Evolutionary conservation across 2,888 invertebrate species (phyloP).

Genomic region (Hirtodrosophila trivittata): DNA sequence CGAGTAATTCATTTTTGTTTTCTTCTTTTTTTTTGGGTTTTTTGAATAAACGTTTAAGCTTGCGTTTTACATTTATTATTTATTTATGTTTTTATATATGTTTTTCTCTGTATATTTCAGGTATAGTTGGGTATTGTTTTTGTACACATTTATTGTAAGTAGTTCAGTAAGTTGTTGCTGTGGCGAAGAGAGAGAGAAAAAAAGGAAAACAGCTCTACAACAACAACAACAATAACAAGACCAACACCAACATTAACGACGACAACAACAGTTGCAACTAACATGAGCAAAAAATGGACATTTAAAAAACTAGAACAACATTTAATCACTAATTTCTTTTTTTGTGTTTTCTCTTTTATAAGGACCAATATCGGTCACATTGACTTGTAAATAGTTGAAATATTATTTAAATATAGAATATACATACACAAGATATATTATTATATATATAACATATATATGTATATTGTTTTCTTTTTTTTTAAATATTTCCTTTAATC

Average conservation of each 20-base stretch:
- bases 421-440: slow-evolving; percentile 17
- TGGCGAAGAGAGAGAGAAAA: slow-evolving; percentile 18
- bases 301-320: slow-evolving; percentile 61
- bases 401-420: slow-evolving; percentile 35
- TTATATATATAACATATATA: slow-evolving; percentile 23
- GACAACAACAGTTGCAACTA: slow-evolving; percentile 69
- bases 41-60: slow-evolving; percentile 3
- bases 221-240: slow-evolving; percentile 32
- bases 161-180: slow-evolving; percentile 40
- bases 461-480: slow-evolving; percentile 3
- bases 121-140: slow-evolving; percentile 5
- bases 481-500: slow-evolving; percentile 15
- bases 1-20: not conserved
- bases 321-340: slow-evolving; percentile 34
- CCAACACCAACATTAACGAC: slow-evolving; percentile 47
- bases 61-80: not conserved
- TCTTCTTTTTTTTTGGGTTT: slow-evolving; percentile 7
- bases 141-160: slow-evolving; percentile 36
- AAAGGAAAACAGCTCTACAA: slow-evolving; percentile 20
- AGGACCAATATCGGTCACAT: slow-evolving; percentile 64
- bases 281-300: slow-evolving; percentile 68
- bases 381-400: slow-evolving; percentile 67
- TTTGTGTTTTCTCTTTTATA: slow-evolving; percentile 3
- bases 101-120: too few relatives aligned
- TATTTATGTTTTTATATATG: slow-evolving; percentile 4